Percentiles rank a stretch among this genome's conserved stretches.
Evolutionary conservation across 2,113 vertebrate species (phyloP).

Genomic region (Merops nubicus): DNA sequence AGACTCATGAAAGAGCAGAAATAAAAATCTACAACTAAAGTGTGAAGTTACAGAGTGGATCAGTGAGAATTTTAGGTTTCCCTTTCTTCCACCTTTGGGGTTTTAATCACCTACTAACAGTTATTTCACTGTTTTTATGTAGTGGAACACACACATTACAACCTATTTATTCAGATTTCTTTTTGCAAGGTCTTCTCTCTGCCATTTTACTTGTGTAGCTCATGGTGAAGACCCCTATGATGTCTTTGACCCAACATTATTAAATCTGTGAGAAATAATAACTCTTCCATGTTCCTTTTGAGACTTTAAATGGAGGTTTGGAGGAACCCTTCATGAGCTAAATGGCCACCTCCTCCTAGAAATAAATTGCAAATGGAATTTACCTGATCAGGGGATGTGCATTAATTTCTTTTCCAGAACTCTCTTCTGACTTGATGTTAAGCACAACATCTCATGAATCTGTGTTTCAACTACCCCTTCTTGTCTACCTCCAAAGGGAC

Average conservation of each 20-base stretch:
- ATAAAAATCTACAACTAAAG: neutral
- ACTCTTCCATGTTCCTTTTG: neutral
- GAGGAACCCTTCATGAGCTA: neutral
- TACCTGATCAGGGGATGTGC: neutral
- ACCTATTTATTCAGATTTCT: neutral
- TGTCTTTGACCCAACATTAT: neutral
- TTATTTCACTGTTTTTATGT: neutral
- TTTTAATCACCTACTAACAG: neutral
- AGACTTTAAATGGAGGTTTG: neutral
- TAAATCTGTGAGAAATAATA: neutral
- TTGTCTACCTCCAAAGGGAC: neutral
- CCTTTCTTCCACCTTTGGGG: neutral
- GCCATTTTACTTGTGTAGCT: neutral
- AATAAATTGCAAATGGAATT: neutral
- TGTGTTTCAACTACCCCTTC: neutral
- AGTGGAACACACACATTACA: neutral
- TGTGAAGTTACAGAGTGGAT: neutral
- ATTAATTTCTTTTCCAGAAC: neutral
- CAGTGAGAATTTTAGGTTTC: constrained; percentile 12
- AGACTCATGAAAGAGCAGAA: neutral
- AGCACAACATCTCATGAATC: neutral
- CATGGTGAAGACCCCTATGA: rapidly evolving
- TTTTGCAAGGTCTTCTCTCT: neutral
- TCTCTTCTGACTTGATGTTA: neutral
- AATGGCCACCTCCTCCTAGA: neutral